Evolutionary conservation across 1,140 invertebrate species (phyloP).

Genomic region (Potamilus streckersoni): DNA sequence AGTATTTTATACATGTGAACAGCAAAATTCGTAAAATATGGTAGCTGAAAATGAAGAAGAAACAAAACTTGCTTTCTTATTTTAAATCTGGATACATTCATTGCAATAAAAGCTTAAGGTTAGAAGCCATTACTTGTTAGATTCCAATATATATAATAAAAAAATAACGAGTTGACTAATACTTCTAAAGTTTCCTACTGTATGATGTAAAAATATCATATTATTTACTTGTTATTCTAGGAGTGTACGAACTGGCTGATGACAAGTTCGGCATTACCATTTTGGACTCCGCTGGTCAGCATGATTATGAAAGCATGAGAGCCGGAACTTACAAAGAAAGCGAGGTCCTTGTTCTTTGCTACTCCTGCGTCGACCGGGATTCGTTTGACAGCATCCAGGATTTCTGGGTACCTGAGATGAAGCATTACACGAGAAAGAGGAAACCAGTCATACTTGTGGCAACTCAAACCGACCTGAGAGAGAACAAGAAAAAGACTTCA

Average conservation of each 20-base stretch:
- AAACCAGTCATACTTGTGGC: conserved; percentile 25
- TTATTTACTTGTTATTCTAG: conserved; percentile 10
- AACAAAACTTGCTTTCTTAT: too few species aligned
- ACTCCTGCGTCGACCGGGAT: conserved; percentile 97
- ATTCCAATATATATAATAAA: too few species aligned
- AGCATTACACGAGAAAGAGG: conserved; percentile 41
- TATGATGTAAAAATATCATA: too few species aligned
- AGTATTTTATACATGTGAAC: too few species aligned
- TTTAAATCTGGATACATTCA: too few species aligned
- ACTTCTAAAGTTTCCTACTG: too few species aligned
- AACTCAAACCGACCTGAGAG: conserved; percentile 28
- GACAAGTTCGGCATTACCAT: conserved; percentile 27
- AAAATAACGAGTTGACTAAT: too few species aligned
- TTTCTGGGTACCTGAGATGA: conserved; percentile 77
- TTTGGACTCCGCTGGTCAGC: conserved; percentile 30
- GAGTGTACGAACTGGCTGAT: conserved; percentile 22
- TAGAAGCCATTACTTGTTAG: too few species aligned
- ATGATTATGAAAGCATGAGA: conserved; percentile 31
- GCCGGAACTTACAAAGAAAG: conserved; percentile 25
- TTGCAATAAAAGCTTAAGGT: too few species aligned
- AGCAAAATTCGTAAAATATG: too few species aligned
- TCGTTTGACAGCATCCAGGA: conserved; percentile 98
- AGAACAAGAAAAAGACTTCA: not conserved
- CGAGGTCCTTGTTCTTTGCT: conserved; percentile 99
- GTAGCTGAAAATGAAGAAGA: too few species aligned